phyloP scores from a whole-genome alignment of 1,140 invertebrate species.

The Archegozetes longisetosus region DNA sequence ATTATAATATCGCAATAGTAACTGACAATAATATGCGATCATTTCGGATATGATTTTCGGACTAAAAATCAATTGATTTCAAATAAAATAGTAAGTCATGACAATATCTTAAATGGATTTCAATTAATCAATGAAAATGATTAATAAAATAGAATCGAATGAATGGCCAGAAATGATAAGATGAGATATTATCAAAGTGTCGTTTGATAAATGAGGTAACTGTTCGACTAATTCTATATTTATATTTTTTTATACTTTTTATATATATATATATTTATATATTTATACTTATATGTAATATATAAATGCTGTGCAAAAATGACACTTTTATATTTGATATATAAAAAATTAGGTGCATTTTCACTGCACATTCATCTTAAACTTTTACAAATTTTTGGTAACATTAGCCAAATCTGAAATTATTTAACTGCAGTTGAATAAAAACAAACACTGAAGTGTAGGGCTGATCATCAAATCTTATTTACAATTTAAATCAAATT shows the following conservation, averaged over 20 bases:
- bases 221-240: background rate
- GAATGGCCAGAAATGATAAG: background rate
- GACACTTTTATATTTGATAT: background rate
- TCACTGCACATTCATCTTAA: background rate
- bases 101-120: no score
- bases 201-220: background rate
- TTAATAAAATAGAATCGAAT: no score
- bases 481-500: no score
- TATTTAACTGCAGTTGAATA: no score
- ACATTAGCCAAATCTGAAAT: background rate
- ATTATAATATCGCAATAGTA: no score
- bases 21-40: no score
- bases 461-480: no score
- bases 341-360: background rate
- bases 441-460: no score
- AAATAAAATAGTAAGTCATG: no score
- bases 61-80: no score
- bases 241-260: background rate
- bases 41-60: no score
- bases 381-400: background rate
- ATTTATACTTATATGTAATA: background rate
- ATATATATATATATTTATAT: background rate
- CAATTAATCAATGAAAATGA: no score
- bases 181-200: background rate
- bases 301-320: background rate